A percentile compares a stretch with the other conserved stretches of the same genome.
Conservation (phyloP, 2,888 invertebrate genomes). For the Heliconius erato region DNA sequence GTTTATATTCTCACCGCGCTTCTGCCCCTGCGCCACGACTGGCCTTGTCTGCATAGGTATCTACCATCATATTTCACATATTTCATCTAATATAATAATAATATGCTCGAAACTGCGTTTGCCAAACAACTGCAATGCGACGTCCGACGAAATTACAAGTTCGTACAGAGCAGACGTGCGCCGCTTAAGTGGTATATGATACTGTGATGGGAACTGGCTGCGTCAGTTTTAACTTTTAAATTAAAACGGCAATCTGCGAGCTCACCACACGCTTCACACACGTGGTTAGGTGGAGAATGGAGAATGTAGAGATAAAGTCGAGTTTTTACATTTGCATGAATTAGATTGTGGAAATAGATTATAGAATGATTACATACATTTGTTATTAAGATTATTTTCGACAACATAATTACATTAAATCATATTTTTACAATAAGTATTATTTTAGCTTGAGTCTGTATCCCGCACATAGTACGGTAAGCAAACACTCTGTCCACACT, state of each 20-base stretch:
- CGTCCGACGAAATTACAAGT: slow-evolving; percentile 30
- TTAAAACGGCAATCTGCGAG: slow-evolving; percentile 17
- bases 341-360: not conserved
- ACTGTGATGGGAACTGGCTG: slow-evolving; percentile 21
- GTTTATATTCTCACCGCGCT: no score
- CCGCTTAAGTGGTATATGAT: slow-evolving; percentile 32
- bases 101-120: no score
- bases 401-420: no score
- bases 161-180: slow-evolving; percentile 25
- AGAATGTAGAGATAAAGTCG: not conserved
- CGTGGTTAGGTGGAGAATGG: not conserved
- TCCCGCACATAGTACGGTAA: no score
- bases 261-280: not conserved
- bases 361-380: not conserved
- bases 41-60: no score
- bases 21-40: no score
- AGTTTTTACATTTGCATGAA: not conserved
- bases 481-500: no score
- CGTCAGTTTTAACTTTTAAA: slow-evolving; percentile 23
- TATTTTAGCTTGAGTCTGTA: no score
- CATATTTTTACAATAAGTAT: no score
- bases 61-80: no score
- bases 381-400: no score
- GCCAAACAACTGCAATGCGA: not conserved
- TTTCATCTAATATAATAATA: not conserved